A percentile compares a stretch with the other conserved stretches of the same genome.
These are phyloP conservation scores for Drosophila histrio DNA, from an alignment of 2,888 invertebrate genomes.

Conservation along the genomic window DNA sequence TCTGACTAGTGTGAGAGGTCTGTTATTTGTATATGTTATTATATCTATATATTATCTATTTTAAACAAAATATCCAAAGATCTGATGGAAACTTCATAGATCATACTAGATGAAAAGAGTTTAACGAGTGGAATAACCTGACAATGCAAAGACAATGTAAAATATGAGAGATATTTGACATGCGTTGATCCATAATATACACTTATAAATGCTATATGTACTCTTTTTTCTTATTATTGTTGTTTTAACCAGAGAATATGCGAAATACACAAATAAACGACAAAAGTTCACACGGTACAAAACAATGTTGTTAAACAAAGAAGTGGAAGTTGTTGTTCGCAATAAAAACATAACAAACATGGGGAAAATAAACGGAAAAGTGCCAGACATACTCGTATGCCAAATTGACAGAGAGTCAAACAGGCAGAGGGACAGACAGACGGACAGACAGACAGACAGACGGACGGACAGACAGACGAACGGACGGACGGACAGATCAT, in stretches of 20 bases:
- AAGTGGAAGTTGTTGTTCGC: conserved; percentile 63
- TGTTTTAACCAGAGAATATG: conserved; percentile 23
- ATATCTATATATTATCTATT: too few relatives aligned
- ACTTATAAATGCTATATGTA: conserved; percentile 24
- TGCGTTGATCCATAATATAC: conserved; percentile 39
- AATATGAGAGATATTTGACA: conserved; percentile 42
- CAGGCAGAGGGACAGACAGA: not conserved
- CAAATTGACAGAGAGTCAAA: not conserved
- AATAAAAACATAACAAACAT: conserved; percentile 20
- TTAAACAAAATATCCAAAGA: too few relatives aligned
- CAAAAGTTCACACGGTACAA: conserved; percentile 59
- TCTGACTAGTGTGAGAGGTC: too few relatives aligned
- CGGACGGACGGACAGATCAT: not conserved
- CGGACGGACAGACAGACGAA: not conserved
- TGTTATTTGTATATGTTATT: too few relatives aligned
- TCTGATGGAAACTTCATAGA: not conserved
- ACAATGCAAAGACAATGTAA: conserved; percentile 18
- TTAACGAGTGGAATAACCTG: conserved; percentile 26
- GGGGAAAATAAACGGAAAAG: conserved; percentile 43
- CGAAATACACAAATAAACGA: conserved; percentile 20
- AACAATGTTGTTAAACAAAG: conserved; percentile 58
- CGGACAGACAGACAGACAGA: not conserved
- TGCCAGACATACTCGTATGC: conserved; percentile 2
- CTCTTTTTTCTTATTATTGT: not conserved
- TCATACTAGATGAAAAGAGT: not conserved